Conservation (phyloP, 2,888 invertebrate species). For the Celastrina argiolus region DNA sequence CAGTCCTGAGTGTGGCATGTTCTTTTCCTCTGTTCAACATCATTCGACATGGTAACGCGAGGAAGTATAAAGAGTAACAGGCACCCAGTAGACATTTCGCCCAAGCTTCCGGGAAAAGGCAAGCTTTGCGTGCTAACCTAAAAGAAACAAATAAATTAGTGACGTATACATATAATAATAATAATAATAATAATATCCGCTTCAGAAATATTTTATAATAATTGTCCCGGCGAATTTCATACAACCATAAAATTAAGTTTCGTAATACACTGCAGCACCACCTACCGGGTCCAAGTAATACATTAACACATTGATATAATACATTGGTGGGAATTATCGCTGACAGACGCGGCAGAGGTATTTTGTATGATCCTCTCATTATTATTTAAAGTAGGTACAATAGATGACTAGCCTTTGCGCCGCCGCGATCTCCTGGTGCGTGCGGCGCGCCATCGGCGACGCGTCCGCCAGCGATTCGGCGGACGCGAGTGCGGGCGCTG, state of each 20-base stretch:
- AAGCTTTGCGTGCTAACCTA: conserved; percentile 79
- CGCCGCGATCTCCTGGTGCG: conserved; percentile 96
- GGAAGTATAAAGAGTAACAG: conserved; percentile 96
- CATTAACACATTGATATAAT: too few relatives aligned
- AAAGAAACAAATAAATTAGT: not conserved
- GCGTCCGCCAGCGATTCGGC: conserved; percentile 80
- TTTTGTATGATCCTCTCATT: too few relatives aligned
- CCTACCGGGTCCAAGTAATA: too few relatives aligned
- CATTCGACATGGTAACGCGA: conserved; percentile 93
- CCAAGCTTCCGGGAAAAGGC: conserved; percentile 90
- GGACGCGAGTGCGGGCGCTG: conserved; percentile 61
- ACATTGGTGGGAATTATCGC: too few relatives aligned
- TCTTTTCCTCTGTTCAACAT: conserved; percentile 84
- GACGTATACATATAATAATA: too few relatives aligned
- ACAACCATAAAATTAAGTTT: too few relatives aligned
- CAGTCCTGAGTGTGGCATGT: conserved; percentile 85
- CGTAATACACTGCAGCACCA: too few relatives aligned
- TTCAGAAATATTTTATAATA: too few relatives aligned
- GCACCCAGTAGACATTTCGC: conserved; percentile 92
- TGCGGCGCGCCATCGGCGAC: conserved; percentile 94
- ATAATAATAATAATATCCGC: too few relatives aligned
- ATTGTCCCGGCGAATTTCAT: too few relatives aligned
- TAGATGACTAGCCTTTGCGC: conserved; percentile 83
- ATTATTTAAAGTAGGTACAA: not conserved
- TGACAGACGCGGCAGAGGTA: too few relatives aligned